phyloP scores from a whole-genome alignment of 2,797 vertebrate species.

The Macropus fuliginosus region DNA sequence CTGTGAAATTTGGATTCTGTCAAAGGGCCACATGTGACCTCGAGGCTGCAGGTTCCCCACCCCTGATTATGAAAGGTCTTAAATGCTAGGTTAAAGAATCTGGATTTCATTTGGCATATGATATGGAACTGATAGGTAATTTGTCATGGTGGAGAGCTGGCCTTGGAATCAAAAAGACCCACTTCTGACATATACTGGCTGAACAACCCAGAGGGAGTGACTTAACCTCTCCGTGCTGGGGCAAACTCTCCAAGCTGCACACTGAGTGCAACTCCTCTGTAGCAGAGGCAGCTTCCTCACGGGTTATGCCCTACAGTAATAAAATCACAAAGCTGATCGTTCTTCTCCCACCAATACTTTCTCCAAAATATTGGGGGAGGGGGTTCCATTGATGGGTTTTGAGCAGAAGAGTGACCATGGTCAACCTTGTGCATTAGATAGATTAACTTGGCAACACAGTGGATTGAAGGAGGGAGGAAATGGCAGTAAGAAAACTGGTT shows the following conservation, averaged over 20 bases:
- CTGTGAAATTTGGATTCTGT: too few species aligned
- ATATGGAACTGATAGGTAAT: neutral
- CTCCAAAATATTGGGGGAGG: neutral
- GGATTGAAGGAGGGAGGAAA: neutral
- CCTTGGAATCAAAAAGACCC: neutral
- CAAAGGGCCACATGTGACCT: too few species aligned
- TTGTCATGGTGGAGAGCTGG: neutral
- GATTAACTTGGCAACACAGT: neutral
- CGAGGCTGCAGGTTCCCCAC: too few species aligned
- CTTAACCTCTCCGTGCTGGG: neutral
- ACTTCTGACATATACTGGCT: neutral
- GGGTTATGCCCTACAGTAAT: neutral
- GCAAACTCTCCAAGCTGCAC: neutral
- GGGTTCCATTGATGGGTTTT: neutral
- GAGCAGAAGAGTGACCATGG: neutral
- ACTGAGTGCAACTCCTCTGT: neutral
- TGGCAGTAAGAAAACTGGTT: neutral
- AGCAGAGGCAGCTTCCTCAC: neutral
- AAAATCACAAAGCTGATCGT: neutral
- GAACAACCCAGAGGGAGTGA: neutral
- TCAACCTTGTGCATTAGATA: neutral
- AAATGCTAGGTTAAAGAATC: neutral
- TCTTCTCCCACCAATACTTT: neutral
- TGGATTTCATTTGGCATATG: neutral
- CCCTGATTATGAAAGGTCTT: neutral